These are phyloP conservation scores for Capitulum mitella DNA, from an alignment of 2,888 invertebrate species.

Conservation along the genomic window DNA sequence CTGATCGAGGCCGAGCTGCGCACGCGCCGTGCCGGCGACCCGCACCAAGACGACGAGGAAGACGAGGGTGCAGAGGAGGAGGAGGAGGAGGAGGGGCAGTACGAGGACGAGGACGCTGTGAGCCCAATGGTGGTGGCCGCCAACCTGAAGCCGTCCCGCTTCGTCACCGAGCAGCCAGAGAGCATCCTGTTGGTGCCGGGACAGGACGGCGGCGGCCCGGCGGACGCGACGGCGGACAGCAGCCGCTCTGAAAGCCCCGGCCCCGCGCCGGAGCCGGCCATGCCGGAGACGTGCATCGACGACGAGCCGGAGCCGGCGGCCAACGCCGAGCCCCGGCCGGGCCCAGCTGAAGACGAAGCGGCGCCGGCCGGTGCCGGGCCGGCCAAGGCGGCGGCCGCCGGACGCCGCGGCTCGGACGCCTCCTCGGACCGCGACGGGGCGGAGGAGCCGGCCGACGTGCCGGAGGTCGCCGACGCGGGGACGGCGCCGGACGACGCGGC, in stretches of 20 bases:
- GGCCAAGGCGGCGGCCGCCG: not conserved
- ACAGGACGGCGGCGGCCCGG: no score
- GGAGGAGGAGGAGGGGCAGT: not conserved
- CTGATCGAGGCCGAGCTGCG: slow-evolving; percentile 21
- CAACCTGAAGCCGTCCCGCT: not conserved
- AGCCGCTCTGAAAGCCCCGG: no score
- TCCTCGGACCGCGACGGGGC: not conserved
- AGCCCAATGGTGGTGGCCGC: not conserved
- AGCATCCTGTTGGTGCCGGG: not conserved
- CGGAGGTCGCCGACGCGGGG: not conserved
- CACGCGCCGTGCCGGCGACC: not conserved
- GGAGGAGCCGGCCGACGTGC: not conserved
- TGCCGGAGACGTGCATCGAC: not conserved
- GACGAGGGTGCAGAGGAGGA: not conserved
- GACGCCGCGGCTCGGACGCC: not conserved
- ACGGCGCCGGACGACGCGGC: no score
- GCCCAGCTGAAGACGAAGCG: not conserved
- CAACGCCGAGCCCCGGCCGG: no score
- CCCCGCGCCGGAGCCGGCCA: no score
- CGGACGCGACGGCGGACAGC: no score
- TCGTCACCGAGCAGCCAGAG: not conserved
- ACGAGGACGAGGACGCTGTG: not conserved
- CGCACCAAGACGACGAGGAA: not conserved
- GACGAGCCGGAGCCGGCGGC: not conserved
- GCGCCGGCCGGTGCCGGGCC: not conserved